Conservation (phyloP, 2,888 invertebrate species). For the Formica aserva region DNA sequence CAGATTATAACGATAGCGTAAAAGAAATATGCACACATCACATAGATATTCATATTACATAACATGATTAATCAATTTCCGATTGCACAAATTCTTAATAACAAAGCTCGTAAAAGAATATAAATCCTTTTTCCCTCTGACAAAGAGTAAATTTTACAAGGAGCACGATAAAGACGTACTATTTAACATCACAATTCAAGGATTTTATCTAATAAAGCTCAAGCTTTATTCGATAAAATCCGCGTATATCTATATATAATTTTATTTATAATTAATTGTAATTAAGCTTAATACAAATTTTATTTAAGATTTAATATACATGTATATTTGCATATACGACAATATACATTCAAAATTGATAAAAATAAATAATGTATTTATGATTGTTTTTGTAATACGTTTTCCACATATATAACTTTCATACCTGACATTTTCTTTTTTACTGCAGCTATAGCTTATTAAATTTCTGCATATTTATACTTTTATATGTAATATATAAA, state of each 20-base stretch:
- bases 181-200: constrained; percentile 17
- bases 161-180: background rate
- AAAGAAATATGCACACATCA: constrained; percentile 55
- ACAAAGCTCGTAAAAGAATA: background rate
- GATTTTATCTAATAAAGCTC: constrained; percentile 13
- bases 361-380: constrained; percentile 24
- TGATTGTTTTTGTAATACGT: background rate
- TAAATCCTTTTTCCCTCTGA: background rate
- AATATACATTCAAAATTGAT: constrained; percentile 31
- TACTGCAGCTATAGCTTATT: background rate
- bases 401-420: background rate
- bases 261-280: constrained; percentile 20
- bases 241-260: background rate
- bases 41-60: constrained; percentile 11
- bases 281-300: constrained; percentile 24
- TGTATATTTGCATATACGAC: constrained; percentile 11
- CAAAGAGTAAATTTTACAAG: background rate
- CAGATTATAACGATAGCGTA: constrained; percentile 63
- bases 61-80: constrained; percentile 3
- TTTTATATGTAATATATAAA: constrained; percentile 16
- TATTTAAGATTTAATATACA: constrained; percentile 31
- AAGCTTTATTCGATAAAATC: background rate
- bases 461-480: constrained; percentile 7
- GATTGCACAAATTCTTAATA: background rate
- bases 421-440: background rate